Evolutionary conservation across 2,797 vertebrate genomes (phyloP), one percentile per base, ranked within the genome.

Genomic region (Sorex maritimensis): DNA sequence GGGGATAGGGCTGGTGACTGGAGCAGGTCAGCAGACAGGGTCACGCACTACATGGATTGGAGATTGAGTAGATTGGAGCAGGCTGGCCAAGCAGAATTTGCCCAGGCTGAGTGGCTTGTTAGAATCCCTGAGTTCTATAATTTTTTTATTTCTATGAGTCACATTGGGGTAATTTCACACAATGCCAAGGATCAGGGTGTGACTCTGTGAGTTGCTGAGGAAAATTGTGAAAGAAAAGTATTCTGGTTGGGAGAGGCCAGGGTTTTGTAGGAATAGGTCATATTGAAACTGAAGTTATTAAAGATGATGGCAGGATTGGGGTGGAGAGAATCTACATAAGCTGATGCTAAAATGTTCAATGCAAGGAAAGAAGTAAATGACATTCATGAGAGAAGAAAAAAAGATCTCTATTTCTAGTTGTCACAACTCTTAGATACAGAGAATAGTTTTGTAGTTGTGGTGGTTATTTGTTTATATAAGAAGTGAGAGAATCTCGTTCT

Each of bases 121-220:
- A 65, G 30, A 84, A 24, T 46, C 69, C 69, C 38, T 49, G 41
- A 83, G 55, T 75, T 86, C 68, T 83, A 6, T 23, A 58, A 86
- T 44, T 81, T 68, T 38, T 21, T 26, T 49, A 65, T 19, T 44
- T 86, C 63, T 69, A 0, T 81, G 77, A 81, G 68, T 81, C 88
- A 88, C 7, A n/a, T 0, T 41, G 21, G 65, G 72, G 28, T 55
- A 87, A 86, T 88, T 78, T 68, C 58, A 81, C 6, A 63, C 7
- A 55, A 72, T 74, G 82, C 46, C 83, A 78, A 80, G 34, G 78
- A 41, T 86, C 23, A 67, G 78, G 24, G n/a, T 78, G 46, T 91
- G 84, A 63, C 84, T 65, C 49, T 38, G 41, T 30, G 12, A 86
- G 52, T 21, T 58, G 41, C 19, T 69, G 23, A 15, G 10, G 38